phyloP scores from a whole-genome alignment of 2,888 invertebrate species.

The Adelognathus sp. region DNA sequence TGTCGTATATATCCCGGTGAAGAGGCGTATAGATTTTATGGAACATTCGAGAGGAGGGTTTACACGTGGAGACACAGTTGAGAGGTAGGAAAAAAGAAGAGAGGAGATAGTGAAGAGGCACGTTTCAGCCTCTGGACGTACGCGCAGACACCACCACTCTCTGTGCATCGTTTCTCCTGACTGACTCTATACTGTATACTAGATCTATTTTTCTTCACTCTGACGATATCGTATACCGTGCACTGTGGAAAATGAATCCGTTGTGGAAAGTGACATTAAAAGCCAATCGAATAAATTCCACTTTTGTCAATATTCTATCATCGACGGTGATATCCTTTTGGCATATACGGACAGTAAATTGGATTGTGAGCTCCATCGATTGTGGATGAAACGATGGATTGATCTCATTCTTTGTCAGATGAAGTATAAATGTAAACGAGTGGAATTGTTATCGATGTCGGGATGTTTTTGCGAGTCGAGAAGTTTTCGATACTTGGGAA shows the following conservation, averaged over 20 bases:
- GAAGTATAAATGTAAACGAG: too few species aligned
- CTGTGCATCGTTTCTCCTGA: not conserved
- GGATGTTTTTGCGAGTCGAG: not conserved
- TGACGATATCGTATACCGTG: not conserved
- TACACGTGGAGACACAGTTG: not conserved
- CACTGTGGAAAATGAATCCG: not conserved
- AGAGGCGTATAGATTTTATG: not conserved
- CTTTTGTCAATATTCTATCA: not conserved
- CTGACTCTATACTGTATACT: too few species aligned
- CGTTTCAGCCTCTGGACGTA: not conserved
- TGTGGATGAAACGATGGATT: not conserved
- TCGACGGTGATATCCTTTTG: constrained; percentile 20
- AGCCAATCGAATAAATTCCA: constrained; percentile 37
- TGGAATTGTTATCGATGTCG: not conserved
- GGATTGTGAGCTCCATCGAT: constrained; percentile 1
- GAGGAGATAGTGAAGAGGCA: not conserved
- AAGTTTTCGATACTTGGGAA: not conserved
- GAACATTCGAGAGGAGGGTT: not conserved
- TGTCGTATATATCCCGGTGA: constrained; percentile 26
- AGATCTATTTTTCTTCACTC: too few species aligned
- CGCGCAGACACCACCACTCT: not conserved
- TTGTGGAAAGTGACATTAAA: constrained; percentile 31
- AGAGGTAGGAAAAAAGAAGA: not conserved
- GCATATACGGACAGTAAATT: constrained; percentile 14
- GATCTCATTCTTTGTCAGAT: not conserved